A percentile compares a stretch with the other conserved stretches of the same genome.
Evolutionary conservation across 2,113 vertebrate species (phyloP).

Genomic region (Turnix velox): DNA sequence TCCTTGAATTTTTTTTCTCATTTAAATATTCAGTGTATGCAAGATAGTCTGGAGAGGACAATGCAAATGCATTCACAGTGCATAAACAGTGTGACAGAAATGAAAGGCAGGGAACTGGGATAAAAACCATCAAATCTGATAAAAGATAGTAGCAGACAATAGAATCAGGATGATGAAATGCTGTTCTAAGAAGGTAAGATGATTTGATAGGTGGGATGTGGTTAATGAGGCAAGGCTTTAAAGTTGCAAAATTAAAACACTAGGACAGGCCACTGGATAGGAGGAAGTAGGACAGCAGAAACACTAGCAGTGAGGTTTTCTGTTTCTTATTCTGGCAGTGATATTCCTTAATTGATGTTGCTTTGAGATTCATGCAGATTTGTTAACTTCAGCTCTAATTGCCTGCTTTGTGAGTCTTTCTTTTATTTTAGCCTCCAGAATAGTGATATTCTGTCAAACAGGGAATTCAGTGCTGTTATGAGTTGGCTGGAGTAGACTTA

Average conservation of each 20-base stretch:
- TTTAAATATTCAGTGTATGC: conserved; percentile 1
- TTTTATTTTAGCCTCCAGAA: not conserved
- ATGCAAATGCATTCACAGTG: not conserved
- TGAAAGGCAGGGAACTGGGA: not conserved
- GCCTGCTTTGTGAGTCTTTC: not conserved
- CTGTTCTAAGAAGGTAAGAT: not conserved
- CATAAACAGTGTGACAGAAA: not conserved
- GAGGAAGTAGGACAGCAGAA: not conserved
- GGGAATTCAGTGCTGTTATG: not conserved
- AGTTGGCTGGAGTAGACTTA: not conserved
- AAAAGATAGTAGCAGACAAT: not conserved
- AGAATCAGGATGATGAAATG: not conserved
- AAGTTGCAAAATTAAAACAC: not conserved
- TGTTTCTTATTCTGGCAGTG: not conserved
- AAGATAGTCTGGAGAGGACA: not conserved
- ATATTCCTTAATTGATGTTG: conserved; percentile 17
- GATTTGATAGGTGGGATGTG: not conserved
- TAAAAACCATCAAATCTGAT: not conserved
- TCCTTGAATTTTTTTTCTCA: conserved; percentile 24
- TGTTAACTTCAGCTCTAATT: conserved; percentile 33
- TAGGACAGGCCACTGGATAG: not conserved
- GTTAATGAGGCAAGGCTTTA: not conserved
- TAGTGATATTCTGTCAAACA: conserved; percentile 10
- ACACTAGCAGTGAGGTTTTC: not conserved
- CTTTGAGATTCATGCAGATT: not conserved